Evolutionary conservation across 2,888 invertebrate species (phyloP), one percentile per base, ranked within the genome.

Genomic region (Patella pellucida): DNA sequence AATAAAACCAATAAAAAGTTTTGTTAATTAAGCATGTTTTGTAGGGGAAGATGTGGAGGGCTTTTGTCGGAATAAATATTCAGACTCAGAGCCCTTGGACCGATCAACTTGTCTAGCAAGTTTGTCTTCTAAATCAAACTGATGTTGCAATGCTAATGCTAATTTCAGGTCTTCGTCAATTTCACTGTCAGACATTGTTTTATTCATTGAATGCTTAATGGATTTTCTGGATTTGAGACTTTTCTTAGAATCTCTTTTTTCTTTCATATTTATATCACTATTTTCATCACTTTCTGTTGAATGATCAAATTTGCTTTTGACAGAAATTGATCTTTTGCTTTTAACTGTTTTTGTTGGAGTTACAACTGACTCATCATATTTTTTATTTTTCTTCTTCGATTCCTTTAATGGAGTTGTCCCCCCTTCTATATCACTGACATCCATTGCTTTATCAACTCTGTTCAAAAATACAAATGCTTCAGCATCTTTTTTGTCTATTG

Each of bases 91-190:
- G 1, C 85, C 85, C 68, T 83, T 80, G 23, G 79, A 79, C 27
- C 83, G 73, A 52, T 80, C 78, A 27, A 81, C 79, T 2, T 23
- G n/a, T 7, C 79, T 69, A 11, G 73, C 71, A 62, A 77, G 68
- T 52, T 78, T 85, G 41, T 76, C 83, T 27, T 83, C 82, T 1
- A 77, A 70, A 51, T 78, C 71, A 74, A 81, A 85, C 77, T 84
- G 79, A 31, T 79, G 76, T 74, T 84, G 82, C 12, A 85, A 76
- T 69, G 76, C 67, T 52, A 81, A 23, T 15, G 85, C 85, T 12
- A 83, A 54, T 19, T 76, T 72, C 23, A 74, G 56, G 52, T 85
- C 85, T 51, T 56, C 69, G 69, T 82, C 80, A 41, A 41, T 41
- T 41, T 41, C 41, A 41, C 41, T 41, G 9, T 41, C 41, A 41